Evolutionary conservation across 2,888 invertebrate species (phyloP).

Genomic region (Chromoteleia sp.): DNA sequence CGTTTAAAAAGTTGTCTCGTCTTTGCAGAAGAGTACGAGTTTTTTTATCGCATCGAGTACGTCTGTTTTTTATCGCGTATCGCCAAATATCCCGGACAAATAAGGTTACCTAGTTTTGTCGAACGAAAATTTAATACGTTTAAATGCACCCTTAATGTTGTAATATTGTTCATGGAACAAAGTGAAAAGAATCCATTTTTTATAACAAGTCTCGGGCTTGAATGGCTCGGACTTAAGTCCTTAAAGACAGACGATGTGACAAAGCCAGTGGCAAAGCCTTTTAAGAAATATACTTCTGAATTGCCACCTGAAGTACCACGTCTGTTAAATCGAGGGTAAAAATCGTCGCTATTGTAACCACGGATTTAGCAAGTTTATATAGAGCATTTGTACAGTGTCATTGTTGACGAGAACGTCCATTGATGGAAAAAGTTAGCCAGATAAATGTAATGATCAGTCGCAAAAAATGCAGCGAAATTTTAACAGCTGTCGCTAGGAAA

Average conservation of each 20-base stretch:
- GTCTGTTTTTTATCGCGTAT: not conserved
- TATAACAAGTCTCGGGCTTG: conserved; percentile 44
- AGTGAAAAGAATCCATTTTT: conserved; percentile 60
- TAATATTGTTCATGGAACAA: conserved; percentile 51
- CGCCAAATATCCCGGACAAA: conserved; percentile 24
- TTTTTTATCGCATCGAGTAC: not conserved
- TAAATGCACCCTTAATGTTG: conserved; percentile 35
- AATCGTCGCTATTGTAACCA: conserved; percentile 52
- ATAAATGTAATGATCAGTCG: conserved; percentile 24
- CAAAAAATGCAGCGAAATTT: conserved; percentile 12
- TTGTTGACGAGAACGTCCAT: conserved; percentile 25
- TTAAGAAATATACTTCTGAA: conserved; percentile 58
- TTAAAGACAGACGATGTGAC: conserved; percentile 61
- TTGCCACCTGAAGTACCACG: conserved; percentile 54
- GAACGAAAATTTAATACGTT: conserved; percentile 38
- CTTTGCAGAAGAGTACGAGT: too few species aligned
- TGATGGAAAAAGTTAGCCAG: conserved; percentile 25
- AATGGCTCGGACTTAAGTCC: conserved; percentile 45
- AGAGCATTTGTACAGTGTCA: conserved; percentile 41
- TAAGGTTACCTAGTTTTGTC: conserved; percentile 39
- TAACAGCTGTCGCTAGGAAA: not conserved
- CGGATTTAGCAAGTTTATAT: conserved; percentile 47
- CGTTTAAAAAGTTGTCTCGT: too few species aligned
- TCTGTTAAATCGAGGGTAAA: conserved; percentile 56
- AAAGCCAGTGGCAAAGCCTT: conserved; percentile 61